phyloP scores from a whole-genome alignment of 2,888 invertebrate genomes.

The Glaucopsyche alexis region DNA sequence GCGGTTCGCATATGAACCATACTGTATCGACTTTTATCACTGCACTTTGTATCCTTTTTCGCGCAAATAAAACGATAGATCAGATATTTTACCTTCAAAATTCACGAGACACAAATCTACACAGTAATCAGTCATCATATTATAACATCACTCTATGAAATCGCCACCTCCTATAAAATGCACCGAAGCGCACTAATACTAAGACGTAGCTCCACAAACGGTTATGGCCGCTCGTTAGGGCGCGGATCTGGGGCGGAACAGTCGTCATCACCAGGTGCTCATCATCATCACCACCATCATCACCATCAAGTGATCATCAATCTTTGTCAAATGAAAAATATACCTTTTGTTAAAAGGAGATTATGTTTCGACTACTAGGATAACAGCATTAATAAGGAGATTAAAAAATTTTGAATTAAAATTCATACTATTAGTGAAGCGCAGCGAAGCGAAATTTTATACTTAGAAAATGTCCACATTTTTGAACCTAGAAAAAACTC shows the following conservation, averaged over 20 bases:
- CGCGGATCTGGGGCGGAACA: neutral
- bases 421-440: no score
- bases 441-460: no score
- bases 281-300: neutral
- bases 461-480: no score
- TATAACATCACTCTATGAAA: neutral
- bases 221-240: conserved; percentile 6
- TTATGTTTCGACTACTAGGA: no score
- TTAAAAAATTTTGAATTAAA: no score
- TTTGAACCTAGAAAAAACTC: no score
- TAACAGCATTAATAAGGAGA: no score
- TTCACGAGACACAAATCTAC: neutral
- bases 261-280: neutral
- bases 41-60: no score
- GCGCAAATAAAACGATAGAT: no score
- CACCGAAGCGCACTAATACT: neutral
- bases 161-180: neutral
- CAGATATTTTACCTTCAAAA: no score
- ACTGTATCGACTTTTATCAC: no score
- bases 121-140: neutral
- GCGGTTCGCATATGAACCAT: no score
- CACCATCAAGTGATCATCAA: neutral
- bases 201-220: neutral
- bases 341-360: neutral
- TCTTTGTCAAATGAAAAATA: neutral